Conservation (phyloP, 92 coral and sea anemone genomes). For the Scolanthus callimorphus region DNA sequence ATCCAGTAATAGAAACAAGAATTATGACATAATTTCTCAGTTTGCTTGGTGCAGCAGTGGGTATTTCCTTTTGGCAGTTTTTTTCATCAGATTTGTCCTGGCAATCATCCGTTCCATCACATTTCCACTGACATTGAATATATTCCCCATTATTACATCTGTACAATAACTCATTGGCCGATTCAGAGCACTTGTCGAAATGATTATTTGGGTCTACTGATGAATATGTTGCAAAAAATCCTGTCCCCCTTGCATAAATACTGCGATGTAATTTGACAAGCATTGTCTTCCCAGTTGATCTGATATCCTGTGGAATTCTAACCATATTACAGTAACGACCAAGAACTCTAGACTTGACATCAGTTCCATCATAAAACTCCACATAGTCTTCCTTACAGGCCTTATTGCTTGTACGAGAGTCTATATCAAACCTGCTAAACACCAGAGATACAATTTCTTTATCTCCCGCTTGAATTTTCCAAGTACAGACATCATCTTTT, state of each 20-base stretch:
- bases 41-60: constrained; percentile 7
- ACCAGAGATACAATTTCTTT: constrained; percentile 47
- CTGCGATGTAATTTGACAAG: constrained; percentile 45
- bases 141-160: constrained; percentile 55
- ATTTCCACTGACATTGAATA: constrained; percentile 73
- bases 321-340: constrained; percentile 49
- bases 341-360: constrained; percentile 17
- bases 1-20: constrained; percentile 70
- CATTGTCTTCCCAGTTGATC: constrained; percentile 54
- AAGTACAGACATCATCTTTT: constrained; percentile 48
- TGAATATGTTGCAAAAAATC: constrained; percentile 69
- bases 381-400: constrained; percentile 43
- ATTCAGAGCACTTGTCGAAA: constrained; percentile 49
- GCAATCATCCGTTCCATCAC: constrained; percentile 81
- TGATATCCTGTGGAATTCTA: constrained; percentile 27
- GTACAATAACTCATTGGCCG: constrained; percentile 47
- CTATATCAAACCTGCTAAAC: constrained; percentile 59
- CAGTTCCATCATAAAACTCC: constrained; percentile 60
- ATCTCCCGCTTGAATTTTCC: constrained; percentile 64
- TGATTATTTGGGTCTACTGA: constrained; percentile 62
- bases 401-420: too few species aligned
- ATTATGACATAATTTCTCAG: constrained; percentile 66
- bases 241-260: constrained; percentile 41
- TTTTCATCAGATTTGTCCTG: constrained; percentile 77
- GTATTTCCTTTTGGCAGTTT: constrained; percentile 20